These are phyloP conservation scores for Chrysochloris asiatica DNA, from an alignment of 2,113 vertebrate genomes.

Conservation along the genomic window DNA sequence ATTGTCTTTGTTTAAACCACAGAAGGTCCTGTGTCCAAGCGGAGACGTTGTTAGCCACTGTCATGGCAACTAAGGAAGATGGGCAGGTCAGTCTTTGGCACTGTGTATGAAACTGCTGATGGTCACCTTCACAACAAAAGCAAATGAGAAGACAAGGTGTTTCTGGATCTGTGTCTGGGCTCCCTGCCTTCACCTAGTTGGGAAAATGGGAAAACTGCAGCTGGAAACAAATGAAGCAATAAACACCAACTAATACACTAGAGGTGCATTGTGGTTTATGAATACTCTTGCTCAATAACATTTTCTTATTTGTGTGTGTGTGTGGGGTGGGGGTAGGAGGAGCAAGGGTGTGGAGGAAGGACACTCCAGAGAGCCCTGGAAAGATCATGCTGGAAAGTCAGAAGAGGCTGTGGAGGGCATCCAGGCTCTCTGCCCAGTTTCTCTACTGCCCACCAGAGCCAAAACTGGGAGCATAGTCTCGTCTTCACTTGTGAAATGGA, in stretches of 20 bases:
- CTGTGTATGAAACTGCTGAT: not conserved
- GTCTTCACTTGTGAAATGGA: too few species aligned
- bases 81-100: slow-evolving; percentile 57
- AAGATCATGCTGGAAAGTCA: too few species aligned
- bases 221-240: not conserved
- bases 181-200: not conserved
- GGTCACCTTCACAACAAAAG: slow-evolving; percentile 53
- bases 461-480: too few species aligned
- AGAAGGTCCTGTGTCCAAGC: slow-evolving; percentile 71
- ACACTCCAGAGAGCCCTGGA: too few species aligned
- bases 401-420: too few species aligned
- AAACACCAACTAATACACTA: not conserved
- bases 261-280: not conserved
- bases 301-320: too few species aligned
- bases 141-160: slow-evolving; percentile 9
- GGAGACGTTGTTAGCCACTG: slow-evolving; percentile 70
- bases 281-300: not conserved
- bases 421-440: too few species aligned
- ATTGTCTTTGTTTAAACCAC: slow-evolving; percentile 81
- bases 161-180: not conserved
- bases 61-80: slow-evolving; percentile 80
- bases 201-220: slow-evolving; percentile 66
- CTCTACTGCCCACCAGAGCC: too few species aligned
- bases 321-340: too few species aligned
- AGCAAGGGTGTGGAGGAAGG: too few species aligned